Base-by-base conservation (phyloP, 2,113 vertebrate genomes). In the Phaethornis superciliosus region DNA sequence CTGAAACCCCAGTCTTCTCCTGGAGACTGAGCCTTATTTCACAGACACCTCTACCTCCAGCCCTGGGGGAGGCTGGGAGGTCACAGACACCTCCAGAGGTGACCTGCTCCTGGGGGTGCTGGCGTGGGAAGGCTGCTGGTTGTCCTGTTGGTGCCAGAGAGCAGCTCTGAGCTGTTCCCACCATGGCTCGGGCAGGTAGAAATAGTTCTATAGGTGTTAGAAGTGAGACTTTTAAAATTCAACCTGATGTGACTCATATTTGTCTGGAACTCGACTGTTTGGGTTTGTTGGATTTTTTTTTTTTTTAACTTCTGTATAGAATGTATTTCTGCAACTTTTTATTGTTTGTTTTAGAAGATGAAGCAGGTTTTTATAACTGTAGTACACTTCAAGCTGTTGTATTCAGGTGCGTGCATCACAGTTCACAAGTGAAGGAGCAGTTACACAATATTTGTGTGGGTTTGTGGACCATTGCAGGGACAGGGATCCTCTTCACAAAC, bases 401-500 rank as follows among this genome's bases (percentile, higher is more conserved):
- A 40, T 60, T 35, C 52, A 15, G 28, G 83, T 22, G 72, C 44
- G 70, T n/a, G 58, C 84, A 23, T 79, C 88, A 76, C 94, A 7
- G 84, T 55, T 71, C 86, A 81, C 20, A 24, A 44, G 93, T 35
- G 86, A 21, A 77, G 92, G 85, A 92, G 81, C 84, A 59, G 87
- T 88, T 88, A 91, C 95, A 96, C 97, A 97, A 96, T 95, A 95
- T 96, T 97, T 97, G 92, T 96, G 96, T 97, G 93, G 83, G 90
- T 54, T 28, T 93, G 77, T 62, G 81, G 79, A 22, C 88, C 78
- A 49, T 4, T 17, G 33, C 69, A 89, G 60, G 85, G 76, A 68
- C 30, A 20, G 51, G 81, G 70, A 22, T 33, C 33, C 69, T n/a
- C 8, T 5, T 47, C 42, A 15, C 14, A 62, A 89, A 32, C 76